Conservation (phyloP, 2,888 invertebrate genomes). For the Clostera curtula region DNA sequence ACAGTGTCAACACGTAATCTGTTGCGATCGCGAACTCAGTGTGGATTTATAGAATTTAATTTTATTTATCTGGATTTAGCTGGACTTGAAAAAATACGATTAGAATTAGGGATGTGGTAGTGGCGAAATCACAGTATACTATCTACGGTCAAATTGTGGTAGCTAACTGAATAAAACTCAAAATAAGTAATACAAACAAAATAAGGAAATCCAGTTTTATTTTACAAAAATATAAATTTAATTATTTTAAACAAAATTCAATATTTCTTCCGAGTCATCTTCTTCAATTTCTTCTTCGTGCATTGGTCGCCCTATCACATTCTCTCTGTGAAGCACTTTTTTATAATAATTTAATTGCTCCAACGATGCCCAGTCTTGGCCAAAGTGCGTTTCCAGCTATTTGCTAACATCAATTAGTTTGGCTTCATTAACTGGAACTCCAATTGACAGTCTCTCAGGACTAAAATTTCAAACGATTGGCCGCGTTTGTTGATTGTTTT, state of each 20-base stretch:
- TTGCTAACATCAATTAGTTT: too few species aligned
- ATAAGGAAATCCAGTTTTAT: background rate
- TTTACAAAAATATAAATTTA: too few species aligned
- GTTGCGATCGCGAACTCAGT: too few species aligned
- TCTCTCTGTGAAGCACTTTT: conserved; percentile 1
- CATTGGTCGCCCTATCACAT: too few species aligned
- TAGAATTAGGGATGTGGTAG: background rate
- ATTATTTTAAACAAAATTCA: conserved; percentile 2
- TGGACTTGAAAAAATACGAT: conserved; percentile 1
- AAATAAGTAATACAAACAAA: background rate
- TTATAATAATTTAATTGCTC: too few species aligned
- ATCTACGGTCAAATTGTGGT: background rate
- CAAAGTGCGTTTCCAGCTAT: too few species aligned
- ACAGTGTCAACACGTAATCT: too few species aligned
- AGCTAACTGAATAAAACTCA: conserved; percentile 1
- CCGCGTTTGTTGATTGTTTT: conserved; percentile 1
- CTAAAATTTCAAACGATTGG: conserved; percentile 1
- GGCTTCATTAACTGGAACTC: conserved; percentile 3
- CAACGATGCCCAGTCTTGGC: too few species aligned
- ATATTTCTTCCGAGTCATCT: conserved; percentile 3
- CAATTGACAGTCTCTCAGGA: background rate
- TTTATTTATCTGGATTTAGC: conserved; percentile 1
- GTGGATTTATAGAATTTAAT: conserved; percentile 1
- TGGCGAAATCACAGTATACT: background rate
- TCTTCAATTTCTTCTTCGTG: conserved; percentile 1